Conservation (phyloP, 2,888 invertebrate species). For the Zaprionus lineosus region DNA sequence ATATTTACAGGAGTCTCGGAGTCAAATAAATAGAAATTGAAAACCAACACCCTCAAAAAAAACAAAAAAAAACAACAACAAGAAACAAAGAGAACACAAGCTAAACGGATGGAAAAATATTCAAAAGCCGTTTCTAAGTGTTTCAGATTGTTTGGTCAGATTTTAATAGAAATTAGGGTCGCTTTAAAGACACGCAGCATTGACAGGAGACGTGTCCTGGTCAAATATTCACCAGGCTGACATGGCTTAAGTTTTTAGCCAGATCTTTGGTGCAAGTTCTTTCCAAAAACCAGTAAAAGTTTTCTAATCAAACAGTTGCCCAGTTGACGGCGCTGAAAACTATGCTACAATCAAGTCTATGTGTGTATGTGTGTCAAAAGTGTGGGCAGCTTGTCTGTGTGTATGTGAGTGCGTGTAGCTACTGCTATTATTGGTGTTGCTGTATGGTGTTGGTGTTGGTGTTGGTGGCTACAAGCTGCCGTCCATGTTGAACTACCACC, state of each 20-base stretch:
- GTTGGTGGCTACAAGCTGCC: slow-evolving; percentile 9
- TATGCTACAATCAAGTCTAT: slow-evolving; percentile 21
- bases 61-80: neutral
- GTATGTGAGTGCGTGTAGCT: slow-evolving; percentile 1
- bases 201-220: slow-evolving; percentile 5
- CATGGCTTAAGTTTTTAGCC: slow-evolving; percentile 28
- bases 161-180: slow-evolving; percentile 36
- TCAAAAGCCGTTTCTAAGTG: neutral
- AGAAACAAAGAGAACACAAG: neutral
- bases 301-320: slow-evolving; percentile 72
- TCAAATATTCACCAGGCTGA: slow-evolving; percentile 41
- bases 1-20: slow-evolving; percentile 24
- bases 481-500: slow-evolving; percentile 29
- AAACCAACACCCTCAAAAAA: slow-evolving; percentile 26
- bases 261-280: slow-evolving; percentile 59
- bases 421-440: no score
- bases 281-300: slow-evolving; percentile 43
- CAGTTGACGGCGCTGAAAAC: slow-evolving; percentile 38
- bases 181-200: neutral
- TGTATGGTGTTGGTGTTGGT: neutral
- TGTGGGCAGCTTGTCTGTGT: neutral
- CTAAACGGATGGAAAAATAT: slow-evolving; percentile 6
- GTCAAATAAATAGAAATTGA: slow-evolving; percentile 35
- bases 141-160: slow-evolving; percentile 4
- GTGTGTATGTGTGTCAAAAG: neutral